Base-by-base conservation (phyloP, 2,113 vertebrate genomes). In the Pseudolaguvia tuberculata region DNA sequence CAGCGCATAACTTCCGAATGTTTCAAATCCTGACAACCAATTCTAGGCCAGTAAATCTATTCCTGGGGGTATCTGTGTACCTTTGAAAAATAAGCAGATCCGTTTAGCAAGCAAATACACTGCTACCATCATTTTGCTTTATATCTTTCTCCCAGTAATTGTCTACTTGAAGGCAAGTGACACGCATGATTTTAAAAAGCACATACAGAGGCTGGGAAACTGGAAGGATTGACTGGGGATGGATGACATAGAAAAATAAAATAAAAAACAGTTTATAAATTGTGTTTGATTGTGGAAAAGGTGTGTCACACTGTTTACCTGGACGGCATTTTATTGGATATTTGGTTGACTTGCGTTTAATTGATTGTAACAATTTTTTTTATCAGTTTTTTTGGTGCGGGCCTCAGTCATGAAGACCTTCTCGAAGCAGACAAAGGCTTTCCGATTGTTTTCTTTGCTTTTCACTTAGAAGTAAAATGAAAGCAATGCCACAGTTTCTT, bases 1-100 rank as follows among this genome's bases (percentile, higher is more conserved):
- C 84, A 86, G 82, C 81, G 81, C 84, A 88, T 90, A 90, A 90
- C 87, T 90, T 89, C 79, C 84, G 85, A 86, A 90, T 90, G 84
- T 81, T 89, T 92, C 88, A 89, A 86, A 90, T 86, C 85, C 83
- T 88, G 90, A 91, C 89, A 90, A 84, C 86, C 76, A 85, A 89
- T 90, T 89, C 86, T 83, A 82, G 86, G 85, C 86, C 84, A 85
- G 85, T 85, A 87, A 90, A 88, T 89, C 85, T 86, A 84, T 85
- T 89, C 91, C 89, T 88, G 73, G 0, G 88, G 88, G 88, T 84
- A 81, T 88, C 79, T 75, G 72, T 85, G 87, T 86, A 89, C 86
- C 88, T 89, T 89, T 84, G 35, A 72, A 80, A 76, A 80, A 84
- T 85, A 81, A 77, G 79, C 72, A 83, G 75, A 79, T 83, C 81